phyloP scores from a whole-genome alignment of 2,888 invertebrate genomes.

The Peribatodes rhomboidaria region DNA sequence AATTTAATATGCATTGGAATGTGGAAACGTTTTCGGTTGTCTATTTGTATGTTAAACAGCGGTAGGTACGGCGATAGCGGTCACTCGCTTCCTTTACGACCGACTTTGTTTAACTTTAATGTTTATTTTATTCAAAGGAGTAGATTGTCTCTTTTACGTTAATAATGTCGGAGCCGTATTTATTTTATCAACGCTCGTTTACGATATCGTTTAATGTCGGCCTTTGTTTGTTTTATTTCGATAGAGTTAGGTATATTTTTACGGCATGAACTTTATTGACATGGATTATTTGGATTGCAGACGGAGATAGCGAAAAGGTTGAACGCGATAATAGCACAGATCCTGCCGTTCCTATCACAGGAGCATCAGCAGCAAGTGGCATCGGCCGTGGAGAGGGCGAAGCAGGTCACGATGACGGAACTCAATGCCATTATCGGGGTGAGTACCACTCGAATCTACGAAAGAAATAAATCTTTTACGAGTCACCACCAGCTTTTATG shows the following conservation, averaged over 20 bases:
- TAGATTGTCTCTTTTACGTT: constrained; percentile 62
- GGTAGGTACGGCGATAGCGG: constrained; percentile 55
- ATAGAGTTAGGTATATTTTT: constrained; percentile 36
- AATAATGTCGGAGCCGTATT: constrained; percentile 55
- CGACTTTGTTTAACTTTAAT: constrained; percentile 71
- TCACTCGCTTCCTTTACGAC: constrained; percentile 64
- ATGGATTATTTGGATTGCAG: constrained; percentile 85
- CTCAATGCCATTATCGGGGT: constrained; percentile 97
- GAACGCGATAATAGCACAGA: constrained; percentile 97
- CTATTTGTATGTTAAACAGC: constrained; percentile 67
- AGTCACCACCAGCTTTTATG: constrained; percentile 47
- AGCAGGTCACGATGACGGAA: constrained; percentile 98
- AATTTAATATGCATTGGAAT: constrained; percentile 72
- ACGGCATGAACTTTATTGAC: constrained; percentile 41
- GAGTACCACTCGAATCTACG: constrained; percentile 74
- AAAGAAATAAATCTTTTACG: constrained; percentile 49
- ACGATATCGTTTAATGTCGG: constrained; percentile 52
- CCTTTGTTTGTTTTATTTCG: constrained; percentile 46
- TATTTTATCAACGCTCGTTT: constrained; percentile 54
- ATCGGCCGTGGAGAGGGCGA: constrained; percentile 96
- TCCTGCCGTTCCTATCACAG: constrained; percentile 96
- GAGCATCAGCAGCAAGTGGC: constrained; percentile 97
- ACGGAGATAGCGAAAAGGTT: constrained; percentile 98
- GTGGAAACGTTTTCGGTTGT: constrained; percentile 73
- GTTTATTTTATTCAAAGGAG: constrained; percentile 68